Percentiles rank a stretch among this genome's conserved stretches.
phyloP scores from a whole-genome alignment of 92 coral and sea anemone species.

The Umimayanthus kanabou region DNA sequence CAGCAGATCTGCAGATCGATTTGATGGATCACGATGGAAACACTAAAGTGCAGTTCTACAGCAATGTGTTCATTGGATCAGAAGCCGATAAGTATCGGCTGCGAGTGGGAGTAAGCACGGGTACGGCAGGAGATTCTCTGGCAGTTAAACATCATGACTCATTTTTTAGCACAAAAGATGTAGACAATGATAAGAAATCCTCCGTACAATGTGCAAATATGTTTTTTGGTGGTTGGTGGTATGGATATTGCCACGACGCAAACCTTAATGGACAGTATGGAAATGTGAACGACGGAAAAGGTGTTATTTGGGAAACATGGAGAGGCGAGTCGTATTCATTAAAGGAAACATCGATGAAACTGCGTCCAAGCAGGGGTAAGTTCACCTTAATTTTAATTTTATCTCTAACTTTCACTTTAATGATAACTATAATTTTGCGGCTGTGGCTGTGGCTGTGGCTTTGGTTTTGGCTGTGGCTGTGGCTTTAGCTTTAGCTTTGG shows the following conservation, averaged over 20 bases:
- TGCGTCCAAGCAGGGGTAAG: not conserved
- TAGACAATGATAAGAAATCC: not conserved
- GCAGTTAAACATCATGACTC: not conserved
- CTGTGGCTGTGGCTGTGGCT: too few relatives aligned
- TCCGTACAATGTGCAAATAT: not conserved
- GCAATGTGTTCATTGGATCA: not conserved
- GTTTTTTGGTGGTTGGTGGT: not conserved
- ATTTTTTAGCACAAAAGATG: not conserved
- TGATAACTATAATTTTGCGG: too few relatives aligned
- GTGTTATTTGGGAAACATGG: not conserved
- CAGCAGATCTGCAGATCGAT: not conserved
- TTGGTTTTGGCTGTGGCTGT: too few relatives aligned
- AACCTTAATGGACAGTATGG: slow-evolving; percentile 7
- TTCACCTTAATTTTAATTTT: not conserved
- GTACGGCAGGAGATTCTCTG: slow-evolving; percentile 6
- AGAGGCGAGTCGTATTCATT: not conserved
- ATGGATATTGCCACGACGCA: not conserved
- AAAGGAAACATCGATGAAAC: not conserved
- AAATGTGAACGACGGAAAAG: not conserved
- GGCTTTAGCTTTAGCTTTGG: too few relatives aligned
- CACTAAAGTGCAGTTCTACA: slow-evolving; percentile 12
- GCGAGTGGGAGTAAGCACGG: not conserved
- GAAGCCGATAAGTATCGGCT: slow-evolving; percentile 6
- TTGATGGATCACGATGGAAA: not conserved
- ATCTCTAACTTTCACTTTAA: too few relatives aligned